Evolutionary conservation across 1,140 invertebrate species (phyloP).

Genomic region (Probaryconus sp.): DNA sequence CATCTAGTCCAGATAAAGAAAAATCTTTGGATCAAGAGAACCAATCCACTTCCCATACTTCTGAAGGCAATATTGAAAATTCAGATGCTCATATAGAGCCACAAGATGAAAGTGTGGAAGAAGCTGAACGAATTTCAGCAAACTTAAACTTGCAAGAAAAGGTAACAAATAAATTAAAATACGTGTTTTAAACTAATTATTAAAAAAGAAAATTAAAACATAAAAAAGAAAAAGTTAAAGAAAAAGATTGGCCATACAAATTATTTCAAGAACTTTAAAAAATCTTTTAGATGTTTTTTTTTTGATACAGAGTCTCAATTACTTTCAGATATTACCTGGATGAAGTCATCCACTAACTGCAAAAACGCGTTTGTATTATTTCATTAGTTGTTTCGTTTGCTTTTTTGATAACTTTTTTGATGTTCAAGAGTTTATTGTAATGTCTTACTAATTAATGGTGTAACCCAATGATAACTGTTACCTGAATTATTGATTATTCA

Average conservation of each 20-base stretch:
- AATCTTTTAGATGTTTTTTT: constrained; percentile 5
- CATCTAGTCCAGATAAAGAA: constrained; percentile 65
- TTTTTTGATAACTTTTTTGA: constrained; percentile 9
- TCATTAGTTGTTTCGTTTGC: constrained; percentile 18
- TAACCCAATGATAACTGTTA: too few relatives aligned
- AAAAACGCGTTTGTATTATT: constrained; percentile 40
- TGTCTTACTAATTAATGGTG: too few relatives aligned
- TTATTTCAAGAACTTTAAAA: too few relatives aligned
- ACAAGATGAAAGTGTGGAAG: constrained; percentile 53
- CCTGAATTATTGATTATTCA: too few relatives aligned
- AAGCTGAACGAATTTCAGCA: constrained; percentile 48
- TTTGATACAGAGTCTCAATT: constrained; percentile 13
- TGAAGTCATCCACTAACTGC: constrained; percentile 28
- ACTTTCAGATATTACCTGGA: constrained; percentile 47
- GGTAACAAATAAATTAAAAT: too few relatives aligned
- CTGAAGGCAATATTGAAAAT: constrained; percentile 26
- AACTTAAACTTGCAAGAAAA: constrained; percentile 44
- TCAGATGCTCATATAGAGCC: constrained; percentile 35
- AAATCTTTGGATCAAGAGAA: constrained; percentile 39
- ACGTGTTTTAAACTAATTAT: background rate
- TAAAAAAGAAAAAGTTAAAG: too few relatives aligned
- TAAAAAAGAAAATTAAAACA: too few relatives aligned
- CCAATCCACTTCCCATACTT: constrained; percentile 21
- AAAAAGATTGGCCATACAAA: too few relatives aligned
- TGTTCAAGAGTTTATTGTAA: background rate